Base-by-base conservation (phyloP, 2,113 vertebrate species). In the Dicerorhinus sumatrensis region DNA sequence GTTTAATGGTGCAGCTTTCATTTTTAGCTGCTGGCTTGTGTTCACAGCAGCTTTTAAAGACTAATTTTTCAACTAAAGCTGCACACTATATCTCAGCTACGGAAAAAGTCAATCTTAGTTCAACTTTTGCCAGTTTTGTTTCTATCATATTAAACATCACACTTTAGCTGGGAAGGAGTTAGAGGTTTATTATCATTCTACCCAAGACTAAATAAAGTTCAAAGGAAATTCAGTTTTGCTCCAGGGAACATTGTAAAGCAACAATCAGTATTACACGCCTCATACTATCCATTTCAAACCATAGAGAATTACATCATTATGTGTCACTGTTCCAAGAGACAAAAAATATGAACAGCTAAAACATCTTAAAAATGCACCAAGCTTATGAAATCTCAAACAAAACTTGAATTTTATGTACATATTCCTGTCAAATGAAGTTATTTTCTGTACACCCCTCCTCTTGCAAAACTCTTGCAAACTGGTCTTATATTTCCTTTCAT, bases 401-500 rank as follows among this genome's bases (percentile, higher is more conserved):
- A 99, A 99, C 98, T 98, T 98, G 97, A 99, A 99, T 98, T 98
- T 99, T 98, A 99, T 99, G 98, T 99, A 99, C 99, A 99, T 98
- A 99, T 98, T 99, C 98, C 98, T 95, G 88, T 98, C 98, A 97
- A 98, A 98, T 98, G 98, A 98, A 98, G 91, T 79, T 95, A 97
- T 97, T 98, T 98, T 98, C 99, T 99, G 99, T 99, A 99, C 99
- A 99, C 98, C 98, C 98, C 98, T 99, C 98, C 97, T 98, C 95
- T 98, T 98, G 97, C 98, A 42, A 98, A 96, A 98, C 97, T 98
- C 95, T 98, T 98, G 97, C 98, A 42, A 98, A 96, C 95, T 97
- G 82, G 84, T 96, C 97, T 98, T 97, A 97, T 99, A 99, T 97
- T 99, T 99, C 98, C 99, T 99, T 94, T 99, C 99, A 69, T 99